Base-by-base conservation (phyloP, 1,140 invertebrate genomes). In the Plectus sambesii region DNA sequence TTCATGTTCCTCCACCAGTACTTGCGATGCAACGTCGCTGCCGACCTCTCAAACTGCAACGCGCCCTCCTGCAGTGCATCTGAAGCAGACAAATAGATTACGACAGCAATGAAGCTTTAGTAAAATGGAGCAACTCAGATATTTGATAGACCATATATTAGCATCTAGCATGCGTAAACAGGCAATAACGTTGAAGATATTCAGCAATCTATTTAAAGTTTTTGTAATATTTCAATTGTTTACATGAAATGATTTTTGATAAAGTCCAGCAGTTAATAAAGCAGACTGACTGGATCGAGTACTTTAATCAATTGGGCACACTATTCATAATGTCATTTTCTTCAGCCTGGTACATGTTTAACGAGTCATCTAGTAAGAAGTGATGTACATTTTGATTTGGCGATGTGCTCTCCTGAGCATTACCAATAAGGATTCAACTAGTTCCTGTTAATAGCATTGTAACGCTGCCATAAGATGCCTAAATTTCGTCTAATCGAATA, bases 351-450 rank as follows among this genome's bases (percentile, higher is more conserved):
- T n/a, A n/a, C n/a, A n/a, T n/a, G n/a, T n/a, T n/a, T n/a, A n/a
- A n/a, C n/a, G n/a, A n/a, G n/a, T n/a, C n/a, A n/a, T n/a, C n/a
- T n/a, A 83, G 84, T 49, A 88, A 87, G 61, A 88, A 78, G 63
- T 89, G 85, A 66, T 94, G 89, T 49, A 96, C 74, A 73, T 94
- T 88, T 6, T 87, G 87, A 23, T 94, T 75, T 73, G 94, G 94
- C 70, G 86, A 82, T 78, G 94, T 89, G 66, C 89, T 79, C 73
- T 97, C 89, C 60, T 94, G 74, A 23, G 94, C 89, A 76, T 94
- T 96, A 70, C 94, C 88, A 38, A 94, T 88, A 73, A 94, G 96
- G 39, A 33, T 12, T 12, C 12, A 12, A 33, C 30, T 33, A 33
- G 17, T 33, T 33, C 17, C 17, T 12, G 17, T 33, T 12, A 17